Evolutionary conservation across 2,797 vertebrate species (phyloP).

Genomic region (Apodemus agrarius): DNA sequence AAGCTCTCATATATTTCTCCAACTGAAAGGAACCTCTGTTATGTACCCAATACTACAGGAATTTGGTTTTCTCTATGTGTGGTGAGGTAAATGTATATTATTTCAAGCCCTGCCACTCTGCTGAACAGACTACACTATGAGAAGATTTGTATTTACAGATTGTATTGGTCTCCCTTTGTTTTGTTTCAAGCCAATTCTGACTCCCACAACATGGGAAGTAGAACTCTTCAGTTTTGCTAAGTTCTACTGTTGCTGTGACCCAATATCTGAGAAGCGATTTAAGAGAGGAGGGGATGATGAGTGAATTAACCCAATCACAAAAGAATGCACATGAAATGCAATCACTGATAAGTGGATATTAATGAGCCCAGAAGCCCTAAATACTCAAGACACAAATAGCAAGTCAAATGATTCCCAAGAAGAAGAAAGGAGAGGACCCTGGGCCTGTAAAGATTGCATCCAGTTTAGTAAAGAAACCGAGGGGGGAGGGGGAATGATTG

Average conservation of each 20-base stretch:
- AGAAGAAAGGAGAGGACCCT: no score
- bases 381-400: no score
- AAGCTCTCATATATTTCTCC: conserved; percentile 11
- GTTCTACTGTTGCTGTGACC: not conserved
- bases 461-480: no score
- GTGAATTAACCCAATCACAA: no score
- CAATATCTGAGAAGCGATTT: not conserved
- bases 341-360: no score
- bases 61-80: conserved; percentile 10
- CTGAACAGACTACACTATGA: conserved; percentile 57
- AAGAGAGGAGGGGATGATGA: not conserved
- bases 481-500: no score
- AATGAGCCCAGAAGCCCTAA: no score
- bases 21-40: not conserved
- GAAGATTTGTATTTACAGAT: not conserved
- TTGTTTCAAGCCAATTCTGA: not conserved
- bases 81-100: conserved; percentile 63
- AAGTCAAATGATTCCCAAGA: no score
- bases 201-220: not conserved
- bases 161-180: not conserved
- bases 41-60: not conserved
- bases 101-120: not conserved
- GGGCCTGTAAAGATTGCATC: no score
- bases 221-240: no score
- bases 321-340: no score